Conservation (phyloP, 1,140 invertebrate species). For the Episyrphus balteatus region DNA sequence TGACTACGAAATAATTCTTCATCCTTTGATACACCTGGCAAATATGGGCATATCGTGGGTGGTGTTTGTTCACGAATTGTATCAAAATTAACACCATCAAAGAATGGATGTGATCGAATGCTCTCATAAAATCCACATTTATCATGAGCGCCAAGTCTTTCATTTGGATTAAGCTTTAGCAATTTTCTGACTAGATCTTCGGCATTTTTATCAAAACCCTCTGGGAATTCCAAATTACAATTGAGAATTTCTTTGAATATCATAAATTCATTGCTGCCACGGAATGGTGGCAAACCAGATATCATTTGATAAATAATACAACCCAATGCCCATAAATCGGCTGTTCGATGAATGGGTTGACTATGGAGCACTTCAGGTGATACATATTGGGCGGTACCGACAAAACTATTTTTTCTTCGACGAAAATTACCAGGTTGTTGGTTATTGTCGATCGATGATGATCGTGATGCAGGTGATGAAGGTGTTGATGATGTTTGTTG, state of each 20-base stretch:
- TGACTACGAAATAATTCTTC: slow-evolving; percentile 52
- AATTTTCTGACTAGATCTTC: slow-evolving; percentile 81
- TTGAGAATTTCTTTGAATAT: slow-evolving; percentile 94
- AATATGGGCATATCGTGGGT: slow-evolving; percentile 72
- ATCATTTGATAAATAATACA: slow-evolving; percentile 98
- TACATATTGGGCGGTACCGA: slow-evolving; percentile 98
- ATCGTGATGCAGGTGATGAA: slow-evolving; percentile 3
- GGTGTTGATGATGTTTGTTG: neutral
- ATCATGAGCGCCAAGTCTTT: slow-evolving; percentile 77
- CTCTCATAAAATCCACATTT: slow-evolving; percentile 60
- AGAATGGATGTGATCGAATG: slow-evolving; percentile 78
- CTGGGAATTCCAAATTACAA: slow-evolving; percentile 85
- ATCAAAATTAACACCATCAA: slow-evolving; percentile 73
- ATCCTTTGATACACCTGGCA: slow-evolving; percentile 60
- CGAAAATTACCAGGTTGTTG: neutral
- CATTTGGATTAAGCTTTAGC: slow-evolving; percentile 65
- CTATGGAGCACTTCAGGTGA: slow-evolving; percentile 89
- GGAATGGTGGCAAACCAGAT: slow-evolving; percentile 83
- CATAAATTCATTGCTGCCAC: slow-evolving; percentile 85
- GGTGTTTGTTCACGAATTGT: slow-evolving; percentile 65
- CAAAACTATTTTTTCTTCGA: slow-evolving; percentile 73
- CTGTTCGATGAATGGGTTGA: slow-evolving; percentile 64
- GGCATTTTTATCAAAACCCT: slow-evolving; percentile 73
- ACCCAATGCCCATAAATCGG: slow-evolving; percentile 96
- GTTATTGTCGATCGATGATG: slow-evolving; percentile 3